phyloP scores from a whole-genome alignment of 2,888 invertebrate genomes.

The Miltochrista miniata region DNA sequence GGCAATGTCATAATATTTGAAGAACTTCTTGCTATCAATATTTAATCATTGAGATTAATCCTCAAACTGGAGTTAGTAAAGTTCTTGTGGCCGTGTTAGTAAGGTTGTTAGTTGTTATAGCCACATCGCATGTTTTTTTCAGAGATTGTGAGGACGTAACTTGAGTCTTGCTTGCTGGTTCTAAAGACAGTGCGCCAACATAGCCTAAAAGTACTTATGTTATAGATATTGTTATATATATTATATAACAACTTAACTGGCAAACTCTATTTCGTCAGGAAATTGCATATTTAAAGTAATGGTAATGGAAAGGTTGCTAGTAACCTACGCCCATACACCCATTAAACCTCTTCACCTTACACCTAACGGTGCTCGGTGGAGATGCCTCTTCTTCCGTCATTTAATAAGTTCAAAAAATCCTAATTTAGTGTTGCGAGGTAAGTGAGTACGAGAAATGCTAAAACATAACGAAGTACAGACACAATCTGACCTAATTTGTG shows the following conservation, averaged over 20 bases:
- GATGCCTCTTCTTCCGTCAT: no score
- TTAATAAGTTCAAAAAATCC: no score
- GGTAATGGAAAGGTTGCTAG: no score
- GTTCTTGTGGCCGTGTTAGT: constrained; percentile 61
- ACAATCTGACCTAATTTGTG: no score
- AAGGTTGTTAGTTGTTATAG: constrained; percentile 69
- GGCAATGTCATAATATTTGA: constrained; percentile 22
- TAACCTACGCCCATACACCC: no score
- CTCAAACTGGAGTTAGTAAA: constrained; percentile 54
- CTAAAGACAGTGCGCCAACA: constrained; percentile 67
- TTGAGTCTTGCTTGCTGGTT: constrained; percentile 70
- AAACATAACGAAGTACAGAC: no score
- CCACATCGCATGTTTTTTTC: constrained; percentile 73
- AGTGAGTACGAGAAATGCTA: no score
- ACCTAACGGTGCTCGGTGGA: no score
- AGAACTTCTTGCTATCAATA: constrained; percentile 49
- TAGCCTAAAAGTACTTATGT: constrained; percentile 32
- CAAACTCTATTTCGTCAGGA: no score
- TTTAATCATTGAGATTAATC: constrained; percentile 66
- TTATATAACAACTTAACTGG: constrained; percentile 71
- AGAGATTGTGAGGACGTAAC: constrained; percentile 74
- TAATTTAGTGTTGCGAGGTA: no score
- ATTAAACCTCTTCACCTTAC: no score
- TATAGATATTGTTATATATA: constrained; percentile 32
- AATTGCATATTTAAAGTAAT: no score